These are phyloP conservation scores for Aleadryas rufinucha DNA, from an alignment of 2,113 vertebrate species.

Conservation along the genomic window DNA sequence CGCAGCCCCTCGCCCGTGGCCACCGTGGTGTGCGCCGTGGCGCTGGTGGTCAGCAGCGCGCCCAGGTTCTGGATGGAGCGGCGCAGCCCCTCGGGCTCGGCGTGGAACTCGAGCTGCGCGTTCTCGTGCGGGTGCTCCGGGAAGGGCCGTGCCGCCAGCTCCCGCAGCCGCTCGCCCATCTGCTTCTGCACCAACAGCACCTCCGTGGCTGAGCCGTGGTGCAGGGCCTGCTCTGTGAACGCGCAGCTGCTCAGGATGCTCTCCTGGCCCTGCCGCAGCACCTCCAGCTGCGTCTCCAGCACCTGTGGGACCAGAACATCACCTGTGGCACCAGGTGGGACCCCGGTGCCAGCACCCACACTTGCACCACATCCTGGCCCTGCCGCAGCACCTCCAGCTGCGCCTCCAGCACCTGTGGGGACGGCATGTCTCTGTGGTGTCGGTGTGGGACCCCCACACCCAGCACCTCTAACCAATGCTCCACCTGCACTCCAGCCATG, in stretches of 20 bases:
- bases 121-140: constrained; percentile 91
- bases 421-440: fast-evolving
- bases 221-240: constrained; percentile 92
- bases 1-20: constrained; percentile 92
- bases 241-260: constrained; percentile 93
- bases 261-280: constrained; percentile 89
- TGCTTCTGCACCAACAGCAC: constrained; percentile 93
- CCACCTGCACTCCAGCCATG: not conserved
- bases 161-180: constrained; percentile 90
- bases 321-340: not conserved
- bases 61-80: constrained; percentile 94
- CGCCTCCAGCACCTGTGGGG: constrained; percentile 78
- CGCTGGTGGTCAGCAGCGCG: constrained; percentile 86
- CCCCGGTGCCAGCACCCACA: not conserved
- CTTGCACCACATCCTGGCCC: constrained; percentile 75
- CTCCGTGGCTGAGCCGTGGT: constrained; percentile 87
- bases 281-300: constrained; percentile 86
- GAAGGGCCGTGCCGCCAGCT: constrained; percentile 82
- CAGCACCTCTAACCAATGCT: not conserved
- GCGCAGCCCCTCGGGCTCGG: constrained; percentile 89
- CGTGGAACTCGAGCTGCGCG: constrained; percentile 86
- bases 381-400: constrained; percentile 84
- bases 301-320: constrained; percentile 70
- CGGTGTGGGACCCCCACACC: not conserved
- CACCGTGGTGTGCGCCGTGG: constrained; percentile 89